Base-by-base conservation (phyloP, 2,888 invertebrate species). In the Hypomecis atomaria region DNA sequence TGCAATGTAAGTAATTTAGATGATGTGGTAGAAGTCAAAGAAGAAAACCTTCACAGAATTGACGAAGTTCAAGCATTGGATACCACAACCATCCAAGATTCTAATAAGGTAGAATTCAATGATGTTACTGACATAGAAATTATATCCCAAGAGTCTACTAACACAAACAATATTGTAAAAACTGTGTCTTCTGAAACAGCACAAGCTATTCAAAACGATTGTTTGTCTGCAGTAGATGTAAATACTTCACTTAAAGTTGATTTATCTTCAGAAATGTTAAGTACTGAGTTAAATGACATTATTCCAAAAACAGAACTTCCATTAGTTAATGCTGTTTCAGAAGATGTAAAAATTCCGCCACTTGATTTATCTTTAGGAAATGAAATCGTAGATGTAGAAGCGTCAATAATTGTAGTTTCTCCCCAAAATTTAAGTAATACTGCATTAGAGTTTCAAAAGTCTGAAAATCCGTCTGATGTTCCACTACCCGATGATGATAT, bases 401-500 rank as follows among this genome's bases (percentile, higher is more conserved):
- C n/a, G n/a, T n/a, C 38, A 33, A 44, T 44, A n/a, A 43, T 6
- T 7, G 10, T 47, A 40, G 47, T 38, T 40, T 36, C 11, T 23
- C 23, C 11, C 10, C 23, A 44, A 11, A 38, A 33, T 63, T n/a
- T 8, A 38, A 33, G 37, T 43, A 6, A 2, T 4, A 34, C 43
- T 48, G 36, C 45, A 38, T 33, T 23, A 10, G 38, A 52, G 10
- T 9, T 13, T 40, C 38, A 52, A 5, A 52, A 13, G 45, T n/a
- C n/a, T 53, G 52, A 58, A 55, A 65, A 71, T 38, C 80, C 82
- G 53, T 76, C 73, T 62, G 77, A 85, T 70, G 68, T 83, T 65
- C 84, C 86, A 59, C 75, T 87, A 62, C 84, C 86, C 58, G 82
- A 84, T 79, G 86, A 85, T 73, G 81, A 85, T 49, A 58, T 78